Conservation (phyloP, 2,888 invertebrate species). For the Polyommatus iphigenia region DNA sequence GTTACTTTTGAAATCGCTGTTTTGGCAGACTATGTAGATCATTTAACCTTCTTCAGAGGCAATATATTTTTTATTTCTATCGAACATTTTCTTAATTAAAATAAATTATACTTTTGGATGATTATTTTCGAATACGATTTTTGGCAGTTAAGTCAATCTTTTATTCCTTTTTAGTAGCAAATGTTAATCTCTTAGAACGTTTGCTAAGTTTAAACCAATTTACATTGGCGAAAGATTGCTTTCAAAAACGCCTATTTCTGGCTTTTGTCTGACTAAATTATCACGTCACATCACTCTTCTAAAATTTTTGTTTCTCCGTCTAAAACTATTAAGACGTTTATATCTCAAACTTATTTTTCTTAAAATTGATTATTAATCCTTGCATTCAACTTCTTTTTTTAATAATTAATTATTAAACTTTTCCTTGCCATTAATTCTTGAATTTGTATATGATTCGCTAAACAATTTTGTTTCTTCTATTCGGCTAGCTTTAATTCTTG, state of each 20-base stretch:
- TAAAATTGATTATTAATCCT: neutral
- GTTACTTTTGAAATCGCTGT: neutral
- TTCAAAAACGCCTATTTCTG: slow-evolving; percentile 4
- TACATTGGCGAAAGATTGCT: neutral
- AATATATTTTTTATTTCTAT: neutral
- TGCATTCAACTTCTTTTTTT: neutral
- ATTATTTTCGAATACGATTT: neutral
- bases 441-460: neutral
- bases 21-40: neutral
- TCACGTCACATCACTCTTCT: neutral
- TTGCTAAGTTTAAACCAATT: neutral
- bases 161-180: neutral
- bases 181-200: neutral
- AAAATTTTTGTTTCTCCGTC: neutral
- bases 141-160: neutral
- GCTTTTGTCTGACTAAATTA: neutral
- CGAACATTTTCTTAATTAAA: neutral
- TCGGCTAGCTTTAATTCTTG: neutral
- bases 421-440: neutral
- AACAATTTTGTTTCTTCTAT: neutral
- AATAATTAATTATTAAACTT: neutral
- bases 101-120: neutral
- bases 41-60: neutral
- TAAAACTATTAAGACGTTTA: neutral
- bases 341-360: neutral